Base-by-base conservation (phyloP, 2,888 invertebrate genomes). In the Agrotis exclamationis region DNA sequence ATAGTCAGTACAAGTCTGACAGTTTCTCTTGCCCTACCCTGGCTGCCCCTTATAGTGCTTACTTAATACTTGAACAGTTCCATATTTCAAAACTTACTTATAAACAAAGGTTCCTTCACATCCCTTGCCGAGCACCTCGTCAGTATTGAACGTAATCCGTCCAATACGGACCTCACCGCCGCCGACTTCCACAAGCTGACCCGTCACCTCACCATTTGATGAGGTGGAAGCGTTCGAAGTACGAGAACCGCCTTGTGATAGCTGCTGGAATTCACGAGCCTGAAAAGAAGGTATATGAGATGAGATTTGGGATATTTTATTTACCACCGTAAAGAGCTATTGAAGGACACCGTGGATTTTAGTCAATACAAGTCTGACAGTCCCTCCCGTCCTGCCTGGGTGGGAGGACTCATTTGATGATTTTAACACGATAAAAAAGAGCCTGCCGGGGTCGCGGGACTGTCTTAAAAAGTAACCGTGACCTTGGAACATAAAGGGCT, bases 21-120 rank as follows among this genome's bases (percentile, higher is more conserved):
- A 24, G 24, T 24, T 3, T 3, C 24, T 2, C 24, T 3, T 3
- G 3, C 3, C 24, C 24, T 24, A 3, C 24, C 2, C 24, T 24
- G 24, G 24, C 24, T 3, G 24, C 24, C 24, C 24, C 24, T 3
- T 28, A 28, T 0, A 28, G 28, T 28, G 28, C 28, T 28, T 28
- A 28, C 28, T 28, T 28, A 33, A 33, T 39, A 39, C 39, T 39
- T 11, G 39, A 39, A 39, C 39, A 0, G 39, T 39, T 9, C 39
- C 39, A 39, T 39, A 39, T 39, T 39, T 39, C 14, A 11, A 33
- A 18, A 63, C 89, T 93, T 92, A 98, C 98, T 97, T 98, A 93
- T 98, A 99, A 44, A 99, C 99, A 95, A 99, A 99, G 0, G 99
- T 99, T 50, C 99, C 99, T 89, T 99, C 99, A 90, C 99, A 99